These are phyloP conservation scores for Temnothorax nylanderi DNA, from an alignment of 1,140 invertebrate species.

Conservation along the genomic window DNA sequence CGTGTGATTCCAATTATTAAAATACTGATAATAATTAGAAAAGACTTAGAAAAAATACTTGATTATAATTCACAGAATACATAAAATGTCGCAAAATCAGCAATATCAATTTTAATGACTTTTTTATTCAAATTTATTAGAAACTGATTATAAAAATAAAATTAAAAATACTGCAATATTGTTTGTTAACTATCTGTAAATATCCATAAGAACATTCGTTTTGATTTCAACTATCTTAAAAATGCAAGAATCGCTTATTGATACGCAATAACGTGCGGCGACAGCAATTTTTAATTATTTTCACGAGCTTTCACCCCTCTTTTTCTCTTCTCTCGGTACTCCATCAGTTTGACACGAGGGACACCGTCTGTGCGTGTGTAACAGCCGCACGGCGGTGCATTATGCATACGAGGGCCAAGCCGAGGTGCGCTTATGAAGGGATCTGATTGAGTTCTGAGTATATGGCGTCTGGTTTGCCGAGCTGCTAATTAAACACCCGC, in stretches of 20 bases:
- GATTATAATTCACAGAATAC: not conserved
- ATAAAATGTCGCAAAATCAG: not conserved
- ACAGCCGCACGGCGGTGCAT: conserved; percentile 75
- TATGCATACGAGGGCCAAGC: conserved; percentile 81
- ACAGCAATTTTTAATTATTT: conserved; percentile 31
- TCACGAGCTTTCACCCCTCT: not conserved
- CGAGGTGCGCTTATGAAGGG: conserved; percentile 83
- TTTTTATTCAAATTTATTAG: not conserved
- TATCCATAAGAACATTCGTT: not conserved
- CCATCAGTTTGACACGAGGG: conserved; percentile 18
- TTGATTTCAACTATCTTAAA: not conserved
- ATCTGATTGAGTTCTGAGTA: conserved; percentile 86
- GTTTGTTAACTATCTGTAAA: not conserved
- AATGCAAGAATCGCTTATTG: not conserved
- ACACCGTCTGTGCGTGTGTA: conserved; percentile 53
- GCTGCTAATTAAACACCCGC: conserved; percentile 85
- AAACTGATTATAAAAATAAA: not conserved
- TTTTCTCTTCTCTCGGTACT: not conserved
- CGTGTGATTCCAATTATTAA: not conserved
- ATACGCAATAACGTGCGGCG: not conserved
- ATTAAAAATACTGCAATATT: not conserved
- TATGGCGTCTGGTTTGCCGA: conserved; percentile 84
- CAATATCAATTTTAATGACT: not conserved
- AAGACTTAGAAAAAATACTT: not conserved
- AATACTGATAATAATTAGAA: not conserved